phyloP scores from a whole-genome alignment of 2,888 invertebrate genomes.

The Rhaphigaster nebulosa region DNA sequence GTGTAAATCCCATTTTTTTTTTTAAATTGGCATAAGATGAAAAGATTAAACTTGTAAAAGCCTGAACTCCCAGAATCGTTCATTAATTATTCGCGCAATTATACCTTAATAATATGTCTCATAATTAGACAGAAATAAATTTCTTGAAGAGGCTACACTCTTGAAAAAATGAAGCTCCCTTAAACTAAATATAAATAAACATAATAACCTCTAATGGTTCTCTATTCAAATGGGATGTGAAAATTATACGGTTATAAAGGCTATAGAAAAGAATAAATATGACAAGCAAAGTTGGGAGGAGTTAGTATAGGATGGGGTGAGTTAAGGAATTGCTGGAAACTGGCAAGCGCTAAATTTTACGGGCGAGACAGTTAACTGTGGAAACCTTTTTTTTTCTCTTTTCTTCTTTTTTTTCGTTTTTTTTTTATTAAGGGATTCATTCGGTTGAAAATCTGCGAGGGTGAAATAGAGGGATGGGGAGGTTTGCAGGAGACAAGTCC shows the following conservation, averaged over 20 bases:
- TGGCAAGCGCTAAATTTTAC: conserved; percentile 56
- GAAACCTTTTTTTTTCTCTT: conserved; percentile 45
- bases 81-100: background rate
- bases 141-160: background rate
- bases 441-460: conserved; percentile 58
- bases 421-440: conserved; percentile 60
- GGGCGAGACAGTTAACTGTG: conserved; percentile 57
- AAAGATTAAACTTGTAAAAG: too few relatives aligned
- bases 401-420: background rate
- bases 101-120: background rate
- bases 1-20: too few relatives aligned
- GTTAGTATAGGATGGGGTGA: conserved; percentile 53
- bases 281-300: conserved; percentile 57
- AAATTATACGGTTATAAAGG: conserved; percentile 60
- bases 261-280: conserved; percentile 57
- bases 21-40: too few relatives aligned
- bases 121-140: background rate
- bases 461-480: conserved; percentile 45
- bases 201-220: conserved; percentile 56
- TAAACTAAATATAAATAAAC: conserved; percentile 55
- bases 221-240: conserved; percentile 57
- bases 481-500: conserved; percentile 53
- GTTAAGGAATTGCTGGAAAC: conserved; percentile 57
- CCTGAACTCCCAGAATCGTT: background rate
- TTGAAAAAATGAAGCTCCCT: conserved; percentile 18